Percentiles rank a stretch among this genome's conserved stretches.
Conservation (phyloP, 2,113 vertebrate species). For the Condylura cristata region DNA sequence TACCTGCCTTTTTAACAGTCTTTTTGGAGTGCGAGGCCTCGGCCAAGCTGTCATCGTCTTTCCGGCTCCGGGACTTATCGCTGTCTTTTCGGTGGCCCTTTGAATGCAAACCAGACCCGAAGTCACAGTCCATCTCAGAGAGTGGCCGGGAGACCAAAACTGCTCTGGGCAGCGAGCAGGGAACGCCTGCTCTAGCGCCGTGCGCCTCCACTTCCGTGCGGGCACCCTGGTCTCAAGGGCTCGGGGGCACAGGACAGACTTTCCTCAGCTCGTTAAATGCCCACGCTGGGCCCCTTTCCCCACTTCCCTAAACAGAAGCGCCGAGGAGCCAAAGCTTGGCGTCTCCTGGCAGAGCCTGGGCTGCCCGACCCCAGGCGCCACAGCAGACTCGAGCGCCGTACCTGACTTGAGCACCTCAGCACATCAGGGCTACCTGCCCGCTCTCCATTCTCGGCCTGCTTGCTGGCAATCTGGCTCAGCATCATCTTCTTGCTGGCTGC, state of each 20-base stretch:
- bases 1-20: slow-evolving; percentile 86
- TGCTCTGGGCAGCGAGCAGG: no score
- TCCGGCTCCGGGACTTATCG: slow-evolving; percentile 80
- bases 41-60: slow-evolving; percentile 78
- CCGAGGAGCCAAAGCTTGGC: neutral
- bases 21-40: slow-evolving; percentile 82
- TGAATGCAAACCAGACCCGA: slow-evolving; percentile 72
- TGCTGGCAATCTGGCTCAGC: slow-evolving; percentile 82
- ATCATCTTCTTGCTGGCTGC: slow-evolving; percentile 87
- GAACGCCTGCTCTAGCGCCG: no score
- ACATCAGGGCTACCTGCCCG: slow-evolving; percentile 79
- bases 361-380: slow-evolving; percentile 60
- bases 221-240: neutral
- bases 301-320: slow-evolving; percentile 49
- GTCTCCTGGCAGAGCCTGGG: slow-evolving; percentile 45
- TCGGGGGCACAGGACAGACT: neutral
- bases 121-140: slow-evolving; percentile 56
- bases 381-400: slow-evolving; percentile 66
- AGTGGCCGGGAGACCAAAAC: slow-evolving; percentile 22
- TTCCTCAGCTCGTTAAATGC: slow-evolving; percentile 49
- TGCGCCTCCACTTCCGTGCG: no score
- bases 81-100: slow-evolving; percentile 83
- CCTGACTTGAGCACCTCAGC: slow-evolving; percentile 82
- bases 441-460: slow-evolving; percentile 84
- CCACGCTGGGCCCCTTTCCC: neutral